Base-by-base conservation (phyloP, 2,113 vertebrate species). In the Calypte anna region DNA sequence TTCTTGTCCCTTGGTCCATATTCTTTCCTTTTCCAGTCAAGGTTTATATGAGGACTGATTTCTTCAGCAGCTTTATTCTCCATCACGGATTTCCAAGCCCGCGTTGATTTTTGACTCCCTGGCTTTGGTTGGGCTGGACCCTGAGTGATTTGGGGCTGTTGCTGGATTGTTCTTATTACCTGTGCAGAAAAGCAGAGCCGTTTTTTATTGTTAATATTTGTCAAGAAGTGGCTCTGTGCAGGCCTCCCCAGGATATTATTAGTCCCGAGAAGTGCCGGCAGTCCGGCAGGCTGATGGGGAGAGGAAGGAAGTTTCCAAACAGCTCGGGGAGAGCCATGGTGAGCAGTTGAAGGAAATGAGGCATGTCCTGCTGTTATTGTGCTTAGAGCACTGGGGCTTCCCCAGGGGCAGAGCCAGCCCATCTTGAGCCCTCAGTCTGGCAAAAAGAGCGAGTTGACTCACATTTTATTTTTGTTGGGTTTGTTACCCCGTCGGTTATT, bases 351-450 rank as follows among this genome's bases (percentile, higher is more conserved):
- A 97, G 97, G 98, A 98, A 98, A 97, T 98, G 98, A 98, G 97
- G 94, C 98, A 98, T 46, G 95, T 98, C 98, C 98, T 98, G 98
- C 97, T 95, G 96, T 96, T 97, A 94, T 98, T 98, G 97, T 98
- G 95, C 95, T 97, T 95, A 69, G 44, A 91, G 94, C 94, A 51
- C 95, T 82, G 73, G 73, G 88, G 94, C 50, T 95, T 97, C 98
- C 97, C 98, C 53, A 90, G 96, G 97, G 97, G 81, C 91, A 27
- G 63, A 55, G 36, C 66, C 48, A 90, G 90, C 92, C 96, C 95
- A 61, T 95, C 95, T 96, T 51, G 95, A 97, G 97, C 93, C 96
- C 97, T 97, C 90, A 89, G 96, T 88, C 97, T 98, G 97, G 96
- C 97, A 86, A 78, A 86, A 78, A 80, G 93, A 94, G 57, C 86